A percentile compares a stretch with the other conserved stretches of the same genome.
phyloP scores from a whole-genome alignment of 2,113 vertebrate species.

The Microcebus murinus region DNA sequence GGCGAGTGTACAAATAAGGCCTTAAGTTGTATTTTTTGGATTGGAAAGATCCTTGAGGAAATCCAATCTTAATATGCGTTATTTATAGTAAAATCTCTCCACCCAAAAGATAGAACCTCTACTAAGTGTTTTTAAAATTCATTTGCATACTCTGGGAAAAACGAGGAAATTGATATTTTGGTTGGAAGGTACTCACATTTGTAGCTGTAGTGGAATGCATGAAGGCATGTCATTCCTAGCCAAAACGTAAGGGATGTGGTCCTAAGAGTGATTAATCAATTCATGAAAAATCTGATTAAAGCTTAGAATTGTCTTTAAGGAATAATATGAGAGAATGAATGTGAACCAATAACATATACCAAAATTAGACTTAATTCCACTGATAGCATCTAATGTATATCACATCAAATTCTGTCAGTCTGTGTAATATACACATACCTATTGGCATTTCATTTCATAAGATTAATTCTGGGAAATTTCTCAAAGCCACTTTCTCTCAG shows the following conservation, averaged over 20 bases:
- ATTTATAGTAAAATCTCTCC: conserved; percentile 61
- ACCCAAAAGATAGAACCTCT: conserved; percentile 54
- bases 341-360: background rate
- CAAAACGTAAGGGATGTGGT: conserved; percentile 39
- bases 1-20: conserved; percentile 38
- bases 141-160: conserved; percentile 66
- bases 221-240: conserved; percentile 23
- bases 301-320: conserved; percentile 2
- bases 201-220: conserved; percentile 60
- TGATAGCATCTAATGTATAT: background rate
- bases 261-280: conserved; percentile 52
- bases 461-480: conserved; percentile 35
- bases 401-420: background rate
- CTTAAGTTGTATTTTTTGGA: conserved; percentile 38
- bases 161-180: conserved; percentile 68
- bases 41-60: conserved; percentile 57
- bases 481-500: conserved; percentile 42
- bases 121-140: conserved; percentile 52
- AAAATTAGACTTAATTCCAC: background rate
- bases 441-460: conserved; percentile 4
- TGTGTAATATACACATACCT: background rate
- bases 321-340: background rate
- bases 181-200: conserved; percentile 59
- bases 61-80: conserved; percentile 57
- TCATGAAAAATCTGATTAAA: conserved; percentile 45